Base-by-base conservation (phyloP, 2,888 invertebrate genomes). In the Tanypteryx hageni region DNA sequence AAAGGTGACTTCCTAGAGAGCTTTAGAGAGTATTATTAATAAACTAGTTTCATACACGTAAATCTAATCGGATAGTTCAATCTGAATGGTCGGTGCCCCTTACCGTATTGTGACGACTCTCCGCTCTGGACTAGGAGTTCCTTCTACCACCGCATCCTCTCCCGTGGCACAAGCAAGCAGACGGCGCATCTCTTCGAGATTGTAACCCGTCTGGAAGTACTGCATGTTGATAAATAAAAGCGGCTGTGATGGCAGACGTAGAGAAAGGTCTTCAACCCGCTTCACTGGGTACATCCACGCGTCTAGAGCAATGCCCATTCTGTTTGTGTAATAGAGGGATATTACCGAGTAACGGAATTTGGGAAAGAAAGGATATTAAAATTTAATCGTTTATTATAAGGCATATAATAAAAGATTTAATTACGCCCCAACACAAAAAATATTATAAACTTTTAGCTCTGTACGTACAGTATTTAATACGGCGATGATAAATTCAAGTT, bases 231-330 rank as follows among this genome's bases (percentile, higher is more conserved):
- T 94, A 94, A 96, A 96, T 44, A 96, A 93, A 89, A 96, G 94
- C 0, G 96, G 96, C 93, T 96, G 95, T 14, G 94, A 93, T 5
- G 96, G 94, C 86, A 94, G 94, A n/a, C 94, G 94, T 0, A 94
- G 93, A 58, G 96, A 94, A 11, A 95, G 93, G 59, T 95, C 95
- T 14, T 94, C 93, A 93, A 95, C 95, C 92, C 95, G 95, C 94
- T 96, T 96, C 59, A 96, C 94, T 0, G 96, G 96, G 94, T 96
- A 96, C 96, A 96, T 96, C 96, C 96, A 97, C 0, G 96, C 96
- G 94, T 97, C 96, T 82, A 96, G 93, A 58, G 96, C 95, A 16
- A 96, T 95, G 16, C 96, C 96, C 92, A 95, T 94, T 93, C 96
- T 96, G 93, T 91, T 76, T 27, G 22, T 27, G 27, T 7, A 27